phyloP scores from a whole-genome alignment of 2,113 vertebrate genomes.

The Abramis brama region DNA sequence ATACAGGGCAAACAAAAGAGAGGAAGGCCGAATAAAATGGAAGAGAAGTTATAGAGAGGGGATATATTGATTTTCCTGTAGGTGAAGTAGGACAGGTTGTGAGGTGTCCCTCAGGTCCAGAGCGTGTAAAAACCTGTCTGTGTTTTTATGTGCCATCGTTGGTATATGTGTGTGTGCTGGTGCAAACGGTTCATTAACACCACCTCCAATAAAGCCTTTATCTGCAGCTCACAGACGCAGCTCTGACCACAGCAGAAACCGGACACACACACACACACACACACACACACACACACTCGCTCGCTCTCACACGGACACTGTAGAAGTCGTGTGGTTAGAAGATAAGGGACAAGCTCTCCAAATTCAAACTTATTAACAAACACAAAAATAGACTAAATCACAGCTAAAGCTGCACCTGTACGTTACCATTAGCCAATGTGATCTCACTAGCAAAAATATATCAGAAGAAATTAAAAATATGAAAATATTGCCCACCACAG shows the following conservation, averaged over 20 bases:
- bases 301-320: neutral
- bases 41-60: constrained; percentile 20
- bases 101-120: constrained; percentile 23
- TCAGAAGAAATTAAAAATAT: neutral
- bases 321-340: neutral
- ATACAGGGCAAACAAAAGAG: constrained; percentile 23
- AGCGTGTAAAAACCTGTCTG: constrained; percentile 14
- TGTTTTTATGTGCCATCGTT: constrained; percentile 14
- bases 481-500: neutral
- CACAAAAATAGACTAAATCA: neutral
- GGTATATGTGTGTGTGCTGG: constrained; percentile 21
- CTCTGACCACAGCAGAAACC: constrained; percentile 21
- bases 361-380: constrained; percentile 2
- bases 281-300: neutral
- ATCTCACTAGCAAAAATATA: neutral
- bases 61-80: constrained; percentile 49
- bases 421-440: neutral
- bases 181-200: constrained; percentile 43
- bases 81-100: constrained; percentile 37
- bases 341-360: constrained; percentile 12
- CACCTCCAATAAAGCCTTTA: constrained; percentile 60
- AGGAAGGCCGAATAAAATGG: constrained; percentile 20
- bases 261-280: constrained; percentile 12
- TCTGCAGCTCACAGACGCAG: constrained; percentile 54
- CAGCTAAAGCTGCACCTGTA: neutral